Percentiles rank a stretch among this genome's conserved stretches.
Evolutionary conservation across 2,113 vertebrate genomes (phyloP).

Genomic region (Gambusia affinis): DNA sequence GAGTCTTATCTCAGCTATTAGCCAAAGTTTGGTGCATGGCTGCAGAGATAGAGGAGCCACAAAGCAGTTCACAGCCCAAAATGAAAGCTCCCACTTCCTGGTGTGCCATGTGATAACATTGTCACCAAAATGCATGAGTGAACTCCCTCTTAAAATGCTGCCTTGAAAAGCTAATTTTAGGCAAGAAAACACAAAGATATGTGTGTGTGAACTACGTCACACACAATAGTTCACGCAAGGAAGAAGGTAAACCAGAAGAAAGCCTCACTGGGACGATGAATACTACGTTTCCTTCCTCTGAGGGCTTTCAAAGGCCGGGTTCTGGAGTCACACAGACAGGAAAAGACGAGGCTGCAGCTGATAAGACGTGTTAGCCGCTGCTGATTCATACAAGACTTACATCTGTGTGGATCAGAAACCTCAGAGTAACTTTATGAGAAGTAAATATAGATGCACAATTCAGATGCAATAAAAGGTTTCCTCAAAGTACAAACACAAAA

Average conservation of each 20-base stretch:
- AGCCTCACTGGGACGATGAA: conserved; percentile 26
- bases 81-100: conserved; percentile 50
- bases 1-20: conserved; percentile 13
- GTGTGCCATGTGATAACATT: conserved; percentile 61
- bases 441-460: background rate
- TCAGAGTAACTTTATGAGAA: background rate
- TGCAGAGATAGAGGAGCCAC: conserved; percentile 33
- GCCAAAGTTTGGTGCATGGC: conserved; percentile 35
- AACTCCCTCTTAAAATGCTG: conserved; percentile 31
- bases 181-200: conserved; percentile 34
- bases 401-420: too few species aligned
- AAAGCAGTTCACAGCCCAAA: conserved; percentile 48
- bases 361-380: background rate
- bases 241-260: conserved; percentile 44
- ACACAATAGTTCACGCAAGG: conserved; percentile 49
- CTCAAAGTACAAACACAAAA: background rate
- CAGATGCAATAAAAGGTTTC: background rate
- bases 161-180: conserved; percentile 46
- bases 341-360: conserved; percentile 1
- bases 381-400: background rate
- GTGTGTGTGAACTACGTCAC: conserved; percentile 33
- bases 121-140: conserved; percentile 36
- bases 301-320: conserved; percentile 27
- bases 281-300: conserved; percentile 45
- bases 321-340: conserved; percentile 37